Base-by-base conservation (phyloP, 2,113 vertebrate species). In the Tragelaphus imberbis region DNA sequence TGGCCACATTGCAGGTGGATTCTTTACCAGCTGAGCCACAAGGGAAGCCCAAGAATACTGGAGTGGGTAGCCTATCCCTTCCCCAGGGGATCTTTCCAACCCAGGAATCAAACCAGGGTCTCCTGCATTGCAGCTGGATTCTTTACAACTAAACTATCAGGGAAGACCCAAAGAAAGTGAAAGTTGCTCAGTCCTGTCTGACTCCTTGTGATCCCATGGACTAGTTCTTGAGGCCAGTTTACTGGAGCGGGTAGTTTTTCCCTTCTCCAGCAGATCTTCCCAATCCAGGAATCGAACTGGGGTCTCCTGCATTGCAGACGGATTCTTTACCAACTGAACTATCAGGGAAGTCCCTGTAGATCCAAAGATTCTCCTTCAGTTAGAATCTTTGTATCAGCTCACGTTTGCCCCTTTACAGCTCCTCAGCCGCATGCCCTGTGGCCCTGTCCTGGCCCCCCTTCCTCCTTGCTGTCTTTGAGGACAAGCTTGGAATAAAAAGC, bases 401-500 rank as follows among this genome's bases (percentile, higher is more conserved):
- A 27, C 4, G 0, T 14, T 44, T 33, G 47, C 16, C 4, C 1
- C 58, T 25, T 68, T 2, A 4, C 2, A 5, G 15, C 21, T 28
- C 21, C 23, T 63, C 16, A 1, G 7, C 21, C 36, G 0, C 2
- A 3, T 14, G 15, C 15, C 56, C 79, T 28, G 27, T 14, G n/a
- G 88, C 33, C 0, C 0, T 2, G 0, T 17, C 7, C 4, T 0
- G 51, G 33, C 7, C 40, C 75, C 17, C 28, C 6, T 21, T 7
- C 71, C 16, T 51, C 28, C 8, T 19, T 30, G 81, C 30, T 88
- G 58, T 53, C 56, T 47, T 55, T 40, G 59, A 56, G 61, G 75
- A 2, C 7, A 13, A 5, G 44, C 61, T 44, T n/a, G 65, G 44
- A 33, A 33, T 14, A 58, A 53, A 65, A 85, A 17, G 17, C 13